These are phyloP conservation scores for Drosophila austrosaltans DNA, from an alignment of 2,888 invertebrate genomes.

Conservation along the genomic window DNA sequence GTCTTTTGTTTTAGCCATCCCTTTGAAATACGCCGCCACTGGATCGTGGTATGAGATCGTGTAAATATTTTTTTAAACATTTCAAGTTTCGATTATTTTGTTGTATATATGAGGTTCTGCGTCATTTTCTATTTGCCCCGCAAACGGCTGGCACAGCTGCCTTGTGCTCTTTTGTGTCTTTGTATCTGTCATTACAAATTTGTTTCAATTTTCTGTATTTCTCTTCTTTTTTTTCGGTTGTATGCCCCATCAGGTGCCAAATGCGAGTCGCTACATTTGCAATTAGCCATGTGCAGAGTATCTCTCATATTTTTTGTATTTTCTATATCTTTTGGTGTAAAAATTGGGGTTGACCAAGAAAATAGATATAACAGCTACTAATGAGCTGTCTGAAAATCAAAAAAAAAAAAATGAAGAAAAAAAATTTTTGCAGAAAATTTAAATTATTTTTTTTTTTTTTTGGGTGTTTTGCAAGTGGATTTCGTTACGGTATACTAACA, in stretches of 20 bases:
- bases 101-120: neutral
- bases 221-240: conserved; percentile 41
- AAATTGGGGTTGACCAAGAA: conserved; percentile 12
- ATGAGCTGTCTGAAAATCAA: conserved; percentile 9
- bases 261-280: conserved; percentile 74
- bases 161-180: conserved; percentile 51
- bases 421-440: neutral
- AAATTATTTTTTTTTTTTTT: neutral
- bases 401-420: neutral
- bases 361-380: conserved; percentile 12
- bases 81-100: conserved; percentile 1
- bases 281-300: conserved; percentile 70
- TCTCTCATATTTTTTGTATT: neutral
- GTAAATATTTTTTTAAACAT: neutral
- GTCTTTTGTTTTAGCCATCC: too few relatives aligned
- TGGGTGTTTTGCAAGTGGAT: neutral
- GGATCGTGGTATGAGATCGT: neutral
- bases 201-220: conserved; percentile 50
- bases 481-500: too few relatives aligned
- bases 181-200: conserved; percentile 70
- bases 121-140: conserved; percentile 10
- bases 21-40: too few relatives aligned
- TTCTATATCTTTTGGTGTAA: neutral
- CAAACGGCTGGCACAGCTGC: conserved; percentile 40
- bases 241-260: conserved; percentile 76